Percentiles rank a stretch among this genome's conserved stretches.
These are phyloP conservation scores for Drosophila navojoa DNA, from an alignment of 1,140 invertebrate genomes.

Conservation along the genomic window DNA sequence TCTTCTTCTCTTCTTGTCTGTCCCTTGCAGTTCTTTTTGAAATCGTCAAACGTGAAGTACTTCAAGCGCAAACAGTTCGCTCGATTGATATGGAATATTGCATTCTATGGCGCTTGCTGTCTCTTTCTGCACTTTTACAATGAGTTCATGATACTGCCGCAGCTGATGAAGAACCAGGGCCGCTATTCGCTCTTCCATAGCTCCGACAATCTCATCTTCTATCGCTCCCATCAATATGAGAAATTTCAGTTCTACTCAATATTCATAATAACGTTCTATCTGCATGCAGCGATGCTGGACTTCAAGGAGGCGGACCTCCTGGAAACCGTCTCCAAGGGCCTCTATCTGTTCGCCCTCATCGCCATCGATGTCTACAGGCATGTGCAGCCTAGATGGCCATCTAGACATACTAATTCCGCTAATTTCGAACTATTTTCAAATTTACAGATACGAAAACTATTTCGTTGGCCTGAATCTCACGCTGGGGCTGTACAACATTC, in stretches of 20 bases:
- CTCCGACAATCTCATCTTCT: conserved; percentile 80
- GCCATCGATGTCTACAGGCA: conserved; percentile 78
- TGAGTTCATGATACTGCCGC: conserved; percentile 79
- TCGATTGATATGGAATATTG: conserved; percentile 79
- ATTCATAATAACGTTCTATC: conserved; percentile 79
- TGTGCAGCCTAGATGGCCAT: neutral
- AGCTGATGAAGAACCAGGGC: conserved; percentile 75
- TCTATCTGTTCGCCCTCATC: conserved; percentile 70
- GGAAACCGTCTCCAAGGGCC: conserved; percentile 74
- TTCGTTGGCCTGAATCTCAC: conserved; percentile 80
- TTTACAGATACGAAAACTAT: conserved; percentile 80
- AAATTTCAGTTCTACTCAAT: conserved; percentile 82
- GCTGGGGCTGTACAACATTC: conserved; percentile 73
- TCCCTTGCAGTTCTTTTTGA: conserved; percentile 68
- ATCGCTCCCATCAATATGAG: conserved; percentile 76
- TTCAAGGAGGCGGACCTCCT: conserved; percentile 77
- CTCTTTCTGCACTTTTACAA: conserved; percentile 80
- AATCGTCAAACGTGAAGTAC: conserved; percentile 74
- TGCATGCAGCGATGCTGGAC: conserved; percentile 78
- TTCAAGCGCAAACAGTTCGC: conserved; percentile 80
- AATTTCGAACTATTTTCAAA: too few relatives aligned
- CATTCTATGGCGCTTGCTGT: conserved; percentile 74
- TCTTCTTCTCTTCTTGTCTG: too few relatives aligned
- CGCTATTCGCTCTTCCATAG: conserved; percentile 78
- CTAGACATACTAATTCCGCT: neutral